Percentiles rank a stretch among this genome's conserved stretches.
Conservation (phyloP, 2,888 invertebrate species). For the Harmothoe impar region DNA sequence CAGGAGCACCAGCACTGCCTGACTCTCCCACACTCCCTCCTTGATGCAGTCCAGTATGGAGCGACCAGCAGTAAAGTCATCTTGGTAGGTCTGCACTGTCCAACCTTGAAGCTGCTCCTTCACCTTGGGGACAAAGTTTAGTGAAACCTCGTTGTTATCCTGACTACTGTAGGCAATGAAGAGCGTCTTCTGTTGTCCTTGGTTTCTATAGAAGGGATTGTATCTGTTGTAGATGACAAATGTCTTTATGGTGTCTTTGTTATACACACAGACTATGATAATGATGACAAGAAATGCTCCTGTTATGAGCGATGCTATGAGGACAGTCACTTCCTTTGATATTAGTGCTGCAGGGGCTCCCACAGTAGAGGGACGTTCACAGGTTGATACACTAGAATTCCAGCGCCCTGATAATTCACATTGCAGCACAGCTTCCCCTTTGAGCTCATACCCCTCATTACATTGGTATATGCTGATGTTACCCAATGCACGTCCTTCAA, state of each 20-base stretch:
- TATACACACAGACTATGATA: too few relatives aligned
- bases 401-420: neutral
- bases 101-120: neutral
- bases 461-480: neutral
- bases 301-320: neutral
- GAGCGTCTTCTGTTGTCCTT: neutral
- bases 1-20: neutral
- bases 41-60: neutral
- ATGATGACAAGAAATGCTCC: neutral
- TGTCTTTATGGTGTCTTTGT: too few relatives aligned
- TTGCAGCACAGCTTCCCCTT: neutral
- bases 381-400: neutral
- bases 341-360: neutral
- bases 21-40: slow-evolving; percentile 16
- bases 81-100: neutral
- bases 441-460: neutral
- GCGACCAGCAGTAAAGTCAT: neutral
- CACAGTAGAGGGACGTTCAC: neutral
- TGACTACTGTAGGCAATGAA: too few relatives aligned
- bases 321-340: neutral
- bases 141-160: neutral
- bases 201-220: neutral
- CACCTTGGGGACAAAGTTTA: neutral
- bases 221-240: too few relatives aligned
- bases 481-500: neutral